phyloP scores from a whole-genome alignment of 2,888 invertebrate species.

The Rapana venosa region DNA sequence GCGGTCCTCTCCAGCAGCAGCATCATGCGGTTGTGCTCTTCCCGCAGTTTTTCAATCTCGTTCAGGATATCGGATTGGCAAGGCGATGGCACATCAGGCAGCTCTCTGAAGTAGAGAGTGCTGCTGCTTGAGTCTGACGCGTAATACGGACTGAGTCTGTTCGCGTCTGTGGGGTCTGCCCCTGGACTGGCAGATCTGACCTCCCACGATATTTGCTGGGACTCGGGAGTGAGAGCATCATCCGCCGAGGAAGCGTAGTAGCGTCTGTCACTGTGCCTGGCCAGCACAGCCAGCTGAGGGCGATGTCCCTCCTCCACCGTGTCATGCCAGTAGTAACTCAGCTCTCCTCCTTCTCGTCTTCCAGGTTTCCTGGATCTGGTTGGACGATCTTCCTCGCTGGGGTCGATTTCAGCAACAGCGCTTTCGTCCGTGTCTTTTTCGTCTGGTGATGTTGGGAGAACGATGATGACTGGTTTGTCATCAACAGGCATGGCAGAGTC shows the following conservation, averaged over 20 bases:
- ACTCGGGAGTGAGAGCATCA: not conserved
- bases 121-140: not conserved
- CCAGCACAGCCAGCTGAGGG: not conserved
- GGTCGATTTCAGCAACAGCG: not conserved
- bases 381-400: not conserved
- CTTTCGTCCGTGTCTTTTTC: not conserved
- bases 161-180: not conserved
- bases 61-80: conserved; percentile 41
- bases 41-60: conserved; percentile 67
- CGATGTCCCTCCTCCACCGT: not conserved
- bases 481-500: not conserved
- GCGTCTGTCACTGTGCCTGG: not conserved
- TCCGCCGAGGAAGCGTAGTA: not conserved
- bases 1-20: conserved; percentile 56
- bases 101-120: not conserved
- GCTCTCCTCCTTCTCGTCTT: conserved; percentile 34
- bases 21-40: conserved; percentile 69
- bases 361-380: not conserved
- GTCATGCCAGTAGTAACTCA: conserved; percentile 46
- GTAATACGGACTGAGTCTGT: not conserved
- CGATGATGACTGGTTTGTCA: not conserved
- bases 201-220: not conserved
- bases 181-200: not conserved
- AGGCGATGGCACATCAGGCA: not conserved
- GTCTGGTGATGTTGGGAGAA: not conserved